These are phyloP conservation scores for Zosterops japonicus DNA, from an alignment of 2,113 vertebrate species.

Conservation along the genomic window DNA sequence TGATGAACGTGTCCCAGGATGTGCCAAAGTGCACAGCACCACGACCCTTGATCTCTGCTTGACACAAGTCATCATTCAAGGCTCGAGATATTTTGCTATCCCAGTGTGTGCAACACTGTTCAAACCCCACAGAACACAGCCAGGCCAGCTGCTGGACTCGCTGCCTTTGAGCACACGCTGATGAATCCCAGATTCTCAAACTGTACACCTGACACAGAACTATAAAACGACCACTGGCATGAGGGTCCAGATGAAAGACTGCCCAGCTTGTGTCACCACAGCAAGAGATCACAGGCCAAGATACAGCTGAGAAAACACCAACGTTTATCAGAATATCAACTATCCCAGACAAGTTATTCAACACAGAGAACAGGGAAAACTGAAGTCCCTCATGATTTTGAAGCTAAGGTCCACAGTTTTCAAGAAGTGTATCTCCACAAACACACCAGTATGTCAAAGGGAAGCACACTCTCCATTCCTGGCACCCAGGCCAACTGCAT, in stretches of 20 bases:
- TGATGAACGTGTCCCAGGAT: neutral
- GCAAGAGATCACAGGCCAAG: neutral
- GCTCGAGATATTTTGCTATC: neutral
- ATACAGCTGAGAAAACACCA: neutral
- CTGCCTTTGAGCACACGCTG: neutral
- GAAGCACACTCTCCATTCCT: neutral
- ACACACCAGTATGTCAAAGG: fast-evolving
- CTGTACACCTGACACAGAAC: neutral
- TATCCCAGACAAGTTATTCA: neutral
- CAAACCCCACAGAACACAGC: neutral
- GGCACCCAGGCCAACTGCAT: neutral
- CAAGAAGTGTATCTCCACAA: neutral
- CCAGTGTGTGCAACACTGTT: neutral
- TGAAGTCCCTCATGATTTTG: neutral
- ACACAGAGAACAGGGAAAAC: neutral
- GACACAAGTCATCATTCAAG: neutral
- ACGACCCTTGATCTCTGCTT: neutral
- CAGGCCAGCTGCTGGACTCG: neutral
- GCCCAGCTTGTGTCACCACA: neutral
- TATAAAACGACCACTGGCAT: neutral
- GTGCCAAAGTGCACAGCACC: neutral
- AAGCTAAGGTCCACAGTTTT: neutral
- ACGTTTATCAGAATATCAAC: neutral
- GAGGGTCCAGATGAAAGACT: neutral
- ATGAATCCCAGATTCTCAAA: neutral